phyloP scores from a whole-genome alignment of 2,888 invertebrate species.

The Lathronympha strigana region DNA sequence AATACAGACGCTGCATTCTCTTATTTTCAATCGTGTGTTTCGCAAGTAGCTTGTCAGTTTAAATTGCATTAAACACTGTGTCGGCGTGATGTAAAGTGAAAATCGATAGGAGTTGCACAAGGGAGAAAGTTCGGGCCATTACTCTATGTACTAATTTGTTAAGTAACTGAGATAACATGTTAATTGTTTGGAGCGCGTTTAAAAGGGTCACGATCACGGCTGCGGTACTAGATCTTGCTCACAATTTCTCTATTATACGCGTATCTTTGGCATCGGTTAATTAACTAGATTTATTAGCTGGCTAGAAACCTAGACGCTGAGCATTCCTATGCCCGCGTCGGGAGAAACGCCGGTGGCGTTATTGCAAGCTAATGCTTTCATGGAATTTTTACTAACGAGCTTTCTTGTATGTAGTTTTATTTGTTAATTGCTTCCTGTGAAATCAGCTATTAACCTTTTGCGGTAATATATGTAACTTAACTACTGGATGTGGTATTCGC shows the following conservation, averaged over 20 bases:
- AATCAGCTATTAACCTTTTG: background rate
- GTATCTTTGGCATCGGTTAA: constrained; percentile 35
- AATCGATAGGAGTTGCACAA: constrained; percentile 39
- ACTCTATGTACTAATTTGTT: constrained; percentile 41
- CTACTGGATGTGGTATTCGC: background rate
- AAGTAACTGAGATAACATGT: constrained; percentile 39
- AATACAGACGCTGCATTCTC: constrained; percentile 32
- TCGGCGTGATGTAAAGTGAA: constrained; percentile 37
- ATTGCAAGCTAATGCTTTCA: constrained; percentile 28
- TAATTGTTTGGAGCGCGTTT: constrained; percentile 25
- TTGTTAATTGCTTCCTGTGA: constrained; percentile 25
- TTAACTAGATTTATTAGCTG: constrained; percentile 33
- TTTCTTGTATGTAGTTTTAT: constrained; percentile 29
- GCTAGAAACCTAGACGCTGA: constrained; percentile 27
- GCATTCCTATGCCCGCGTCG: constrained; percentile 29
- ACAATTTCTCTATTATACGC: constrained; percentile 11
- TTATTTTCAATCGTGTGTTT: constrained; percentile 29
- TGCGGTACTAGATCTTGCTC: constrained; percentile 9
- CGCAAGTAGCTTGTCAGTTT: constrained; percentile 39
- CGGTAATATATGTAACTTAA: background rate
- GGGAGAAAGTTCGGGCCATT: constrained; percentile 40
- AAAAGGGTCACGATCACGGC: constrained; percentile 16
- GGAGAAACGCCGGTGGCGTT: constrained; percentile 29
- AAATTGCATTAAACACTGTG: constrained; percentile 39
- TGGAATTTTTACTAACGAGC: constrained; percentile 36